Evolutionary conservation across 2,113 vertebrate genomes (phyloP).

Genomic region (Eolophus roseicapilla): DNA sequence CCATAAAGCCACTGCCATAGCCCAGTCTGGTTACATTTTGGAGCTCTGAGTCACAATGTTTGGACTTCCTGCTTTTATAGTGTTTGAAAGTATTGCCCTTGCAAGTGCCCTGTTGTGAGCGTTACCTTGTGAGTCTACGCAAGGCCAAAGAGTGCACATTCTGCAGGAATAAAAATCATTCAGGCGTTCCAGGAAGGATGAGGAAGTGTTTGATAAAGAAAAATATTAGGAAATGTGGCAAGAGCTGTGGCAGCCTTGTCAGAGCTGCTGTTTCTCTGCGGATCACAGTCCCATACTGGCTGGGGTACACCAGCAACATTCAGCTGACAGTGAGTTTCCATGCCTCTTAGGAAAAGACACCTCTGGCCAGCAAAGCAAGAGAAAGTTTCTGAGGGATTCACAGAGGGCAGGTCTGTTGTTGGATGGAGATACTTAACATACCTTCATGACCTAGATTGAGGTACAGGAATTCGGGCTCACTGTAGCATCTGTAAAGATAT

Average conservation of each 20-base stretch:
- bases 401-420: neutral
- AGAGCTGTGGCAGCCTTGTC: neutral
- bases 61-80: neutral
- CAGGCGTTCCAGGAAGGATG: neutral
- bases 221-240: neutral
- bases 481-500: neutral
- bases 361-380: neutral
- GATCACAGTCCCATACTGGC: rapidly evolving
- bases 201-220: neutral
- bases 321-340: neutral
- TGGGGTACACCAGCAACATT: neutral
- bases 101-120: neutral
- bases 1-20: neutral
- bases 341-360: neutral
- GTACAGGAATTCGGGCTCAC: neutral
- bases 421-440: neutral
- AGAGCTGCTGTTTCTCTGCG: neutral
- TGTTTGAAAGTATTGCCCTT: neutral
- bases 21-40: neutral
- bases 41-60: neutral
- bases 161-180: neutral
- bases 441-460: neutral
- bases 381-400: neutral
- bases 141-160: neutral
- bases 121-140: neutral